Evolutionary conservation across 2,888 invertebrate species (phyloP), one percentile per base, ranked within the genome.

Genomic region (Papilio gigon): DNA sequence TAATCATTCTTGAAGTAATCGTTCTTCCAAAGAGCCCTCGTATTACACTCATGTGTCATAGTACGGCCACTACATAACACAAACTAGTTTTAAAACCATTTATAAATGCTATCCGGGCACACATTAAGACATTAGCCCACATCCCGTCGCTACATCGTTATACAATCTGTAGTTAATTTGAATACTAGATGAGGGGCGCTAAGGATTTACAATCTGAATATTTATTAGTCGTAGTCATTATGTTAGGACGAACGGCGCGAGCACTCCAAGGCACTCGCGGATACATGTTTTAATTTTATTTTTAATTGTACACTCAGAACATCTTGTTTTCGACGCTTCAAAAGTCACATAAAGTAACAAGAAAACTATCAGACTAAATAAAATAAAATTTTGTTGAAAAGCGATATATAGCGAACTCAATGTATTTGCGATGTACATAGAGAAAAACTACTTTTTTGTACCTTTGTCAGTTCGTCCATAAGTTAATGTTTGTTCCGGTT

Each of bases 131-230:
- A 58, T 63, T 63, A 67, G 67, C 56, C 62, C 63, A 64, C 30
- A 59, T 68, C 59, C 40, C 64, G 35, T 64, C n/a, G n/a, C 53
- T 56, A 59, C 68, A 20, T 59, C 37, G 47, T 27, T 60, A 50
- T 64, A 59, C 64, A 68, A 68, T 68, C 64, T 50, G 47, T 50
- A 59, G 47, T 64, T 64, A 59, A 68, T 68, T 68, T 68, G 64
- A 68, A 68, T 68, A 68, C 68, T 68, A 64, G 64, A 68, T 64
- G 68, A 59, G 63, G 68, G 68, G 58, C 67, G 58, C 58, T 68
- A 64, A 68, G 68, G 63, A 68, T 68, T 68, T 68, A 63, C 68
- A 68, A 59, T 59, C 68, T 68, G 63, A 68, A 68, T 68, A 68
- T 68, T 68, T 68, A 68, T 68, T 20, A 63, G 59, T 17, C 37